These are phyloP conservation scores for Spodoptera picta DNA, from an alignment of 2,888 invertebrate genomes.

Conservation along the genomic window DNA sequence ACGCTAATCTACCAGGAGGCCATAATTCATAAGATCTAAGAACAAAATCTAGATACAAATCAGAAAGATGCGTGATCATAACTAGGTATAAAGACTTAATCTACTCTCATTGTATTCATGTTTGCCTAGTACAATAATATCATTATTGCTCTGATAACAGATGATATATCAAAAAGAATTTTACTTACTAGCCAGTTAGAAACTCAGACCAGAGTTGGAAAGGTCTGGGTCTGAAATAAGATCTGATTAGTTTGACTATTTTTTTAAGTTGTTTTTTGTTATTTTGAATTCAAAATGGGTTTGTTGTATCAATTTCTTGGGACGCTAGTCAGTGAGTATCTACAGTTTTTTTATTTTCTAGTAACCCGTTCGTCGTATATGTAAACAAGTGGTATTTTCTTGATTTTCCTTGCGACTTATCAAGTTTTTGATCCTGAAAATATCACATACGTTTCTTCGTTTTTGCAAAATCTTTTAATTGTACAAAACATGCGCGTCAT, in stretches of 20 bases:
- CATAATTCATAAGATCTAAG: constrained; percentile 14
- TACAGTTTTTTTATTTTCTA: neutral
- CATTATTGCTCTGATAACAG: constrained; percentile 35
- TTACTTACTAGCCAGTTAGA: constrained; percentile 21
- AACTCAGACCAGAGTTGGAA: constrained; percentile 4
- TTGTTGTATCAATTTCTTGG: constrained; percentile 38
- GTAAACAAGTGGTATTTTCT: too few species aligned
- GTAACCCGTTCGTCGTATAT: too few species aligned
- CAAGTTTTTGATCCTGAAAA: too few species aligned
- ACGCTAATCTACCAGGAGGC: constrained; percentile 8
- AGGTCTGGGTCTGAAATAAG: neutral
- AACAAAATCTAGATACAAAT: constrained; percentile 11
- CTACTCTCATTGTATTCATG: constrained; percentile 30
- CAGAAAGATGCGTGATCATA: constrained; percentile 21
- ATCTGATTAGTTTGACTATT: neutral
- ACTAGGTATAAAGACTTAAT: constrained; percentile 17
- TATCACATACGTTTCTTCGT: too few species aligned
- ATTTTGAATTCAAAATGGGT: constrained; percentile 30
- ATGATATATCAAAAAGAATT: constrained; percentile 38
- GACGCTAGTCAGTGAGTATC: constrained; percentile 41
- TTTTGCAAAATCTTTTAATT: too few species aligned
- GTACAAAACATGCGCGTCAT: too few species aligned
- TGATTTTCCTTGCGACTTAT: too few species aligned
- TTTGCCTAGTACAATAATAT: constrained; percentile 39
- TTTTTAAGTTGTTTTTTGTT: constrained; percentile 9